Conservation (phyloP, 1,140 invertebrate genomes). For the Drosophila kikkawai region DNA sequence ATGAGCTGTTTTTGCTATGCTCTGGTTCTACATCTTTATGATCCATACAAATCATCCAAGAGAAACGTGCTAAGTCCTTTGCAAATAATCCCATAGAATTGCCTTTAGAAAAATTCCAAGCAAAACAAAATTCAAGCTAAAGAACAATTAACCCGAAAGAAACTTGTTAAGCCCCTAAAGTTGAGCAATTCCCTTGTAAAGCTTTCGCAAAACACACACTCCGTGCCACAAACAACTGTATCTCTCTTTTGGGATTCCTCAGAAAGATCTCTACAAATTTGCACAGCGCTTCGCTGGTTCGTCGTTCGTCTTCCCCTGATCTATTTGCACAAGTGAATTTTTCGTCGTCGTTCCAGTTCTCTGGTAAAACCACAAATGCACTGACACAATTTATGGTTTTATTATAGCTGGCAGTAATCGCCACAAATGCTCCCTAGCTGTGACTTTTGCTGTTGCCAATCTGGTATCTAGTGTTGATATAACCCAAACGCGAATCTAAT, state of each 20-base stretch:
- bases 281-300: constrained; percentile 6
- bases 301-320: constrained; percentile 6
- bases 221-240: constrained; percentile 6
- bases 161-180: constrained; percentile 28
- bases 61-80: constrained; percentile 18
- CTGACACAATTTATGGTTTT: constrained; percentile 16
- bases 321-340: constrained; percentile 37
- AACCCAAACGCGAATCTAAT: constrained; percentile 38
- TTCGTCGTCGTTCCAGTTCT: constrained; percentile 16
- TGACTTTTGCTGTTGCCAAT: not conserved
- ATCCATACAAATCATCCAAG: not conserved
- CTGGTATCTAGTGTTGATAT: constrained; percentile 41
- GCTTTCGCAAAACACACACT: constrained; percentile 20
- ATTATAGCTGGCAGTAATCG: not conserved
- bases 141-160: constrained; percentile 12
- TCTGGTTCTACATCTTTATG: not conserved
- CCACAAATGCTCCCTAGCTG: not conserved
- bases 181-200: constrained; percentile 22
- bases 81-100: not conserved
- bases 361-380: constrained; percentile 1
- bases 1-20: not conserved
- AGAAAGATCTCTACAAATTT: constrained; percentile 43
- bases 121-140: constrained; percentile 3
- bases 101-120: not conserved
- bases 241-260: constrained; percentile 24